Conservation (phyloP, 2,113 vertebrate genomes). For the Mionectes macconnelli region DNA sequence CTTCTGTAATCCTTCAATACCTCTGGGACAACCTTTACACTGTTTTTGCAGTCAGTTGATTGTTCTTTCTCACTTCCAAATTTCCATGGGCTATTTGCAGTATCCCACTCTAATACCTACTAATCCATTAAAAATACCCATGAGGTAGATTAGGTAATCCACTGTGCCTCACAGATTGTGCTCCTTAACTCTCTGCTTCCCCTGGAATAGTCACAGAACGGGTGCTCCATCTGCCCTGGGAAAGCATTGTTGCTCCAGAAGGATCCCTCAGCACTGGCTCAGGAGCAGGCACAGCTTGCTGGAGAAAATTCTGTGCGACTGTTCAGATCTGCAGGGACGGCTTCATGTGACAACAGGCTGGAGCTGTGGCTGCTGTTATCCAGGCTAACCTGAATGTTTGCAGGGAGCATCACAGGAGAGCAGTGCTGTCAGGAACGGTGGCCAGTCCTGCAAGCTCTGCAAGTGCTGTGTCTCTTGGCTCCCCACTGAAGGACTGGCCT, state of each 20-base stretch:
- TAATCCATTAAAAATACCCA: constrained; percentile 57
- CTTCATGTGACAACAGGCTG: neutral
- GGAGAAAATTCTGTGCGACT: neutral
- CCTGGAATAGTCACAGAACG: neutral
- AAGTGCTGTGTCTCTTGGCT: neutral
- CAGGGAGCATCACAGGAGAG: neutral
- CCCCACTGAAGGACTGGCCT: neutral
- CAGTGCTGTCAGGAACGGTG: neutral
- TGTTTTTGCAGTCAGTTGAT: constrained; percentile 36
- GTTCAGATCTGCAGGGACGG: neutral
- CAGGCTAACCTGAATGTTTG: neutral
- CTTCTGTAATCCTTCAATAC: constrained; percentile 27
- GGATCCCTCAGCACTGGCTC: neutral
- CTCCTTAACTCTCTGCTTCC: neutral
- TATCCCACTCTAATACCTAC: constrained; percentile 45
- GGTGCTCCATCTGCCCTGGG: neutral
- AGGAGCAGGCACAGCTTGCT: neutral
- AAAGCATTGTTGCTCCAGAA: neutral
- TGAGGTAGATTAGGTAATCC: constrained; percentile 37
- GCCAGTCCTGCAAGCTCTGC: neutral
- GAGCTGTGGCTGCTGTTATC: neutral
- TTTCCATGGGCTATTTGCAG: constrained; percentile 55
- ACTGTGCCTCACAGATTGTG: constrained; percentile 16
- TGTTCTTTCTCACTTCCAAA: constrained; percentile 47
- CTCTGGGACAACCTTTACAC: constrained; percentile 29